Conservation (phyloP, 2,113 vertebrate species). For the Platichthys flesus region DNA sequence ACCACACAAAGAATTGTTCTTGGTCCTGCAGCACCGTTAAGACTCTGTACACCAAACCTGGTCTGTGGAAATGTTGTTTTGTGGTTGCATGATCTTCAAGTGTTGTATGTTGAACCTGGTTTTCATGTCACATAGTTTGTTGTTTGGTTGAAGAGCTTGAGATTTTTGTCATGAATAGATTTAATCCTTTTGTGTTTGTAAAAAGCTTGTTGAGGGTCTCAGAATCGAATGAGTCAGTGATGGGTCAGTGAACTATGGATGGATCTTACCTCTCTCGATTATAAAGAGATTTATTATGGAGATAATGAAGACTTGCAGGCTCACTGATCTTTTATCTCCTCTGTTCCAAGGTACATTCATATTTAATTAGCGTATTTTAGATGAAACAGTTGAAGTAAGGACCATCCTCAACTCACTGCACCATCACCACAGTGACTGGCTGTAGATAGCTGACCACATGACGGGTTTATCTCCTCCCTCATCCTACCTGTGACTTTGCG, state of each 20-base stretch:
- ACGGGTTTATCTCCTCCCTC: constrained; percentile 26
- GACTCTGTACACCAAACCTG: neutral
- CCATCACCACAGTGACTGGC: no score
- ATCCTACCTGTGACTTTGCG: constrained; percentile 25
- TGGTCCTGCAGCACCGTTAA: neutral
- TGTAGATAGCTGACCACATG: constrained; percentile 6
- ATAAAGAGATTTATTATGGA: no score
- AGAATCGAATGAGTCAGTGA: neutral
- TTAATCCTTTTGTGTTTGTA: neutral
- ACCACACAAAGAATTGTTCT: constrained; percentile 2
- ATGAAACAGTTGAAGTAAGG: no score
- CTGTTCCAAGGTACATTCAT: no score
- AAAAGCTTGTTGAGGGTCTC: neutral
- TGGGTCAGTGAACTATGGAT: constrained; percentile 22
- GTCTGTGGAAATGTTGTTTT: constrained; percentile 11
- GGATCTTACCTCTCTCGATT: neutral
- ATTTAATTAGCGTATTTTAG: no score
- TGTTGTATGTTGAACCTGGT: neutral
- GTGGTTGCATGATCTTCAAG: constrained; percentile 40
- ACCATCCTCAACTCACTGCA: no score
- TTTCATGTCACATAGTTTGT: neutral
- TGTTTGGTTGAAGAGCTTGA: constrained; percentile 16
- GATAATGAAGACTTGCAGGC: no score
- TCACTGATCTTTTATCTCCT: no score
- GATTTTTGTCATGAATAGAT: constrained; percentile 16